Evolutionary conservation across 1,140 invertebrate genomes (phyloP), one percentile per base, ranked within the genome.

Genomic region (Piezodorus guildinii): DNA sequence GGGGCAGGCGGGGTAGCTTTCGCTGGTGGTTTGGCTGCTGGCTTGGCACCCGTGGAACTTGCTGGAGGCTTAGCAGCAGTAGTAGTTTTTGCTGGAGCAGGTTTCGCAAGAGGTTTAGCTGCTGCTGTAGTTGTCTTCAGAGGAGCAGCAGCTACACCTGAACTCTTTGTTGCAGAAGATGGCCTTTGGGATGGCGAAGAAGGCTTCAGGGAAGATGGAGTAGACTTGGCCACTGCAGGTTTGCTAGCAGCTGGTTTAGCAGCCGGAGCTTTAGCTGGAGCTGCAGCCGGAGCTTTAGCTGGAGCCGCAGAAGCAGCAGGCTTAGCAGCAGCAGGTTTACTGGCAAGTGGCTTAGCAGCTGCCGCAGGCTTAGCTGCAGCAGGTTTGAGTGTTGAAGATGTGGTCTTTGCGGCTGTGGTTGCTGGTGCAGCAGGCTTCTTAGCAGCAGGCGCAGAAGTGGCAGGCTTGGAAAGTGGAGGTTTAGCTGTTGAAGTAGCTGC

Each of bases 101-200:
- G n/a, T 21, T 58, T 64, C 5, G 54, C n/a, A 2, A 21, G n/a
- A 61, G 49, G 15, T 10, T 27, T 58, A 19, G 64, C 58, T 65
- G 54, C 34, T 30, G 27, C 19, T 16, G 56, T 16, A 16, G 54
- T 46, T 2, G 58, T 9, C 19, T 51, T 59, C 8, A 5, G 4
- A 34, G 30, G 12, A 16, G 63, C 25, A 59, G 63, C n/a, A 16
- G n/a, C 60, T 6, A 54, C 34, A 6, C 9, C 16, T 54, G 43
- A 3, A 34, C 15, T 63, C 25, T 63, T 63, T 4, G n/a, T n/a
- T n/a, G 49, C 49, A 54, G 62, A 56, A 14, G 52, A 25, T 9
- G 52, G 52, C 23, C 52, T 21, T 23, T 10, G 15, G 17, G n/a
- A 19, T 23, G 52, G 15, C 12, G 52, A 23, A 1, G 52, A 23